Base-by-base conservation (phyloP, 2,113 vertebrate species). In the Mesitornis unicolor region DNA sequence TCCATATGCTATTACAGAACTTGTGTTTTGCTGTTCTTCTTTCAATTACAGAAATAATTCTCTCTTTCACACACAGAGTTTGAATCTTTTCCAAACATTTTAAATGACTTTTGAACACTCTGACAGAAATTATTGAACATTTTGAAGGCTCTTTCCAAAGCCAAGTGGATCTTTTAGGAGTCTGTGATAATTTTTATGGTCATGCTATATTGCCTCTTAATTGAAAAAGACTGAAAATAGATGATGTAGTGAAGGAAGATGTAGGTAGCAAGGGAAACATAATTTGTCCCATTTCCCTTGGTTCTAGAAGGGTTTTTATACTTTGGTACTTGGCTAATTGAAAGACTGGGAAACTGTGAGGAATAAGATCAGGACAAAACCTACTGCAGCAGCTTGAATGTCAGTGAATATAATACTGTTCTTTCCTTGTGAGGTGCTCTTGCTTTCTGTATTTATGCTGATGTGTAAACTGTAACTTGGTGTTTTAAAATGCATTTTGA, bases 41-140 rank as follows among this genome's bases (percentile, higher is more conserved):
- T 95, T 94, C 85, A 71, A 42, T 90, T 70, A 86, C 25, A 80
- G 67, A 83, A 95, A 93, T 88, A 93, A 86, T 90, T 95, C 40
- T 95, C 19, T 74, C 47, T 74, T 64, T 56, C 28, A 45, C 50
- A 25, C 60, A 64, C 22, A 53, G 57, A 74, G 9, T 61, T 85
- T 85, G 59, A 93, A 50, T 64, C 25, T 77, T 87, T 92, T 92
- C 75, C 75, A 87, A 53, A 69, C 16, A 15, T 48, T 93, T 96
- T 75, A 76, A 79, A 82, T 83, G 16, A 48, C 50, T 85, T 89
- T 63, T 76, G 51, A 80, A 80, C 42, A 33, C 14, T 67, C 40
- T 61, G 74, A 43, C 40, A 83, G 74, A 90, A 94, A 93, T 92
- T 91, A 61, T 64, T 73, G 63, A 93, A 81, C 16, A 4, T 76